phyloP scores from a whole-genome alignment of 2,888 invertebrate genomes.

The Cheilosia impressa region DNA sequence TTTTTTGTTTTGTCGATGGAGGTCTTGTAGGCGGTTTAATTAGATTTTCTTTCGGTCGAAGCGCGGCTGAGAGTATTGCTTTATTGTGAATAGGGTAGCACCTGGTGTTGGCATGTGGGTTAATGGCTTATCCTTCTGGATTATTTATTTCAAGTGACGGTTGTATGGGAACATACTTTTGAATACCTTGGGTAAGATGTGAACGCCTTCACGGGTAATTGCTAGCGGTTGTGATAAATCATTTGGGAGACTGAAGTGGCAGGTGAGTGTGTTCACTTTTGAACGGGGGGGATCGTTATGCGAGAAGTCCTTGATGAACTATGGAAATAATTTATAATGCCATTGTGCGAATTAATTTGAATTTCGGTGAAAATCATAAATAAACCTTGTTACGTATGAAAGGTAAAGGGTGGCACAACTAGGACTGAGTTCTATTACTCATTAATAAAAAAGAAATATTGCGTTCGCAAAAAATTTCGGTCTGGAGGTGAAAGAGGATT shows the following conservation, averaged over 20 bases:
- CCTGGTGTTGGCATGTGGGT: slow-evolving; percentile 46
- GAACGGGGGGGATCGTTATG: neutral
- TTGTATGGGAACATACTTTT: neutral
- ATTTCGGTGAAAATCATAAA: neutral
- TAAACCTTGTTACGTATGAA: too few relatives aligned
- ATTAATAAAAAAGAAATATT: too few relatives aligned
- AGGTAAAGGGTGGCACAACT: too few relatives aligned
- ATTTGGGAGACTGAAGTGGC: neutral
- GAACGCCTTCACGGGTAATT: slow-evolving; percentile 30
- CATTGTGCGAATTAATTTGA: neutral
- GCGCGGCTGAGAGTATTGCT: neutral
- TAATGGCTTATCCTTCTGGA: slow-evolving; percentile 52
- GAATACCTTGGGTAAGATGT: neutral
- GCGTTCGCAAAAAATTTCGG: too few relatives aligned
- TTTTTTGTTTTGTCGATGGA: neutral
- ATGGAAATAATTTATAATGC: neutral
- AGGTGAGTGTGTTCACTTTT: neutral
- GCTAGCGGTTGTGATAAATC: slow-evolving; percentile 29
- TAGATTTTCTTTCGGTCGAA: slow-evolving; percentile 33
- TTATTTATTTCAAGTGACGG: slow-evolving; percentile 2
- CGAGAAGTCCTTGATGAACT: neutral
- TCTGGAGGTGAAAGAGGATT: too few relatives aligned
- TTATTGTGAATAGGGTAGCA: slow-evolving; percentile 36
- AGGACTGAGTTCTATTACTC: too few relatives aligned
- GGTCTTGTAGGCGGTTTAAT: slow-evolving; percentile 36